Evolutionary conservation across 2,113 vertebrate genomes (phyloP).

Genomic region (Bothrops jararaca): DNA sequence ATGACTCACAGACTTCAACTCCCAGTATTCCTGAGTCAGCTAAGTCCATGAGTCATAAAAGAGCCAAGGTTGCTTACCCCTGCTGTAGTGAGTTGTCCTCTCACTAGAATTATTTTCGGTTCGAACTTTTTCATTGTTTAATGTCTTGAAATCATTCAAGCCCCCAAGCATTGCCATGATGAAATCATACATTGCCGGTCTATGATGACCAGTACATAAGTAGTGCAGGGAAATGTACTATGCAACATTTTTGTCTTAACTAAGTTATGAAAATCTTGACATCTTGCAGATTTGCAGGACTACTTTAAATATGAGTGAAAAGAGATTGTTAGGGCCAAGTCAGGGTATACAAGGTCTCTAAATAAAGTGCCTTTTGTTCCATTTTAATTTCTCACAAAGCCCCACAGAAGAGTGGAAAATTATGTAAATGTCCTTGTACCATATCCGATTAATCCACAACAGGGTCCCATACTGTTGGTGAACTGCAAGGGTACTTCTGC

Average conservation of each 20-base stretch:
- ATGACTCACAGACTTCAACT: too few relatives aligned
- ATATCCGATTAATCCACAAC: neutral
- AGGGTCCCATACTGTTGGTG: neutral
- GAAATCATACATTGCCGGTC: neutral
- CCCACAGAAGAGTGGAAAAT: neutral
- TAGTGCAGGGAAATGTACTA: neutral
- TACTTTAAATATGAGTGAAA: neutral
- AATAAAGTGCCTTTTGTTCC: neutral
- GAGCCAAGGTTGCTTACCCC: too few relatives aligned
- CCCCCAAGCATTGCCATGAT: neutral
- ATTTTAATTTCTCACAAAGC: neutral
- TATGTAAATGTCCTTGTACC: neutral
- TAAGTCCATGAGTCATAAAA: too few relatives aligned
- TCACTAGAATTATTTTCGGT: neutral
- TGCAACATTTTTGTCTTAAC: neutral
- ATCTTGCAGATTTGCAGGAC: neutral
- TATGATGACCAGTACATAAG: neutral
- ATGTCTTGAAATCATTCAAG: neutral
- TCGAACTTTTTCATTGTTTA: neutral
- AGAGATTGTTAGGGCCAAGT: neutral
- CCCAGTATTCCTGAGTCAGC: too few relatives aligned
- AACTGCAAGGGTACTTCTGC: neutral
- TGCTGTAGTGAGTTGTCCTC: neutral
- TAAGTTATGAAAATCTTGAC: neutral
- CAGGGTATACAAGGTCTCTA: neutral